Evolutionary conservation across 2,888 invertebrate species (phyloP), one percentile per base, ranked within the genome.

Genomic region (Clistopyga incitator): DNA sequence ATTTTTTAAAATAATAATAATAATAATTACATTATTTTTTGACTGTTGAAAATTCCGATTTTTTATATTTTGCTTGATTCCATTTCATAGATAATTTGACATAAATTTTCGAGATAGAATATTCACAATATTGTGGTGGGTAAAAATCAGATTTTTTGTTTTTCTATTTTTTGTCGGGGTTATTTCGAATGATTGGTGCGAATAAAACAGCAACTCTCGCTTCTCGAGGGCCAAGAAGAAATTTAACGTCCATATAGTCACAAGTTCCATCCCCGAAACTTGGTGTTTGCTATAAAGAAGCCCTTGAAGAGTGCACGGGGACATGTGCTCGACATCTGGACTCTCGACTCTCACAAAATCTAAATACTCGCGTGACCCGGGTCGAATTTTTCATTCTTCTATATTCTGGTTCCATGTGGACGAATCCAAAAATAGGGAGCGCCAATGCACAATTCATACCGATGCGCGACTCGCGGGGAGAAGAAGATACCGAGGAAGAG

Each of bases 311-410:
- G 38, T 64, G 34, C 38, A 18, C 38, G 64, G 50, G 81, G 84
- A 85, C 89, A 89, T 87, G 88, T 89, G 89, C 85, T 86, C 86
- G 80, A 84, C 89, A 89, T 88, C 88, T 89, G 89, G 82, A 75
- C 54, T 54, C 34, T 67, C 50, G 50, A 29, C 71, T 25, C 15
- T 45, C 13, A 3, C 10, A 45, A 42, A 52, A 50, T 54, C 45
- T 34, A 54, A 82, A 64, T 61, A 65, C 47, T 56, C 68, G 29
- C 76, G 47, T 25, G 45, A 10, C 47, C 34, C 38, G 29, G 54
- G 59, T 29, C 13, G 34, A 29, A n/a, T 15, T 38, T 50, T 11
- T 11, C 15, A 45, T 42, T 42, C 54, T 59, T 38, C n/a, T 38
- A 4, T 38, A 34, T 67, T 42, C 42, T 29, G 29, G 71, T 52